Evolutionary conservation across 2,113 vertebrate genomes (phyloP).

Genomic region (Chascanopsetta lugubris): DNA sequence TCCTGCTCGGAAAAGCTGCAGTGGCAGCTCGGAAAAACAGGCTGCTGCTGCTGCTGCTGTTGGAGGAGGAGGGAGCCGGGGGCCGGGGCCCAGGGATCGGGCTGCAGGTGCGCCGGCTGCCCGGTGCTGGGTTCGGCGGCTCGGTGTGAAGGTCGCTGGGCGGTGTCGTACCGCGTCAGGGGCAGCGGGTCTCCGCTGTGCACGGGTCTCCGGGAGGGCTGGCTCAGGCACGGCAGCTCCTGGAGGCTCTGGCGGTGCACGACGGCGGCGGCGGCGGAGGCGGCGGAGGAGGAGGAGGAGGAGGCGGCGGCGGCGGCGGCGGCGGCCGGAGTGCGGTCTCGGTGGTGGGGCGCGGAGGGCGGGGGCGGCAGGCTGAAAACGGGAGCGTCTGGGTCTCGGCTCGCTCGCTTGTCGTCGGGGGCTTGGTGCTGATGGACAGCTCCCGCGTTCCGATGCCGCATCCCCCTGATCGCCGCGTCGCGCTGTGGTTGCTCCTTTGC

Average conservation of each 20-base stretch:
- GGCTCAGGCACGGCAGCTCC: conserved; percentile 79
- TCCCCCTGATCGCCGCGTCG: conserved; percentile 80
- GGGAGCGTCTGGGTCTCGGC: conserved; percentile 65
- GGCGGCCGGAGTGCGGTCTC: conserved; percentile 71
- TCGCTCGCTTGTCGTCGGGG: conserved; percentile 59
- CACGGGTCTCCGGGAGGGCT: conserved; percentile 70
- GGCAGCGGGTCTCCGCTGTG: conserved; percentile 71
- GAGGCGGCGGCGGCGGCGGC: conserved; percentile 77
- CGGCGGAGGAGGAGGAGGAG: too few species aligned
- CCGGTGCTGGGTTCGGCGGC: conserved; percentile 47
- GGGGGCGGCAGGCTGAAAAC: conserved; percentile 79
- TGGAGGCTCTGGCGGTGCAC: conserved; percentile 74
- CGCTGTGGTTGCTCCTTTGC: conserved; percentile 77
- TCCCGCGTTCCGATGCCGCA: conserved; percentile 80
- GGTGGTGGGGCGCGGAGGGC: conserved; percentile 72
- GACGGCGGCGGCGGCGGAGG: conserved; percentile 67
- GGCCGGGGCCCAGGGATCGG: conserved; percentile 76
- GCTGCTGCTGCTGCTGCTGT: conserved; percentile 26
- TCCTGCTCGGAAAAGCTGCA: conserved; percentile 78
- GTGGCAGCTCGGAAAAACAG: conserved; percentile 76
- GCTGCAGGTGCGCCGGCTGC: conserved; percentile 69
- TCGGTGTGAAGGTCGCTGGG: conserved; percentile 64
- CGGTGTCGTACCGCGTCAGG: conserved; percentile 67
- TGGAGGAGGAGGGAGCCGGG: conserved; percentile 66
- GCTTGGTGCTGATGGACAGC: conserved; percentile 76